Percentiles rank a stretch among this genome's conserved stretches.
phyloP scores from a whole-genome alignment of 2,797 vertebrate species.

The Accipiter badius region DNA sequence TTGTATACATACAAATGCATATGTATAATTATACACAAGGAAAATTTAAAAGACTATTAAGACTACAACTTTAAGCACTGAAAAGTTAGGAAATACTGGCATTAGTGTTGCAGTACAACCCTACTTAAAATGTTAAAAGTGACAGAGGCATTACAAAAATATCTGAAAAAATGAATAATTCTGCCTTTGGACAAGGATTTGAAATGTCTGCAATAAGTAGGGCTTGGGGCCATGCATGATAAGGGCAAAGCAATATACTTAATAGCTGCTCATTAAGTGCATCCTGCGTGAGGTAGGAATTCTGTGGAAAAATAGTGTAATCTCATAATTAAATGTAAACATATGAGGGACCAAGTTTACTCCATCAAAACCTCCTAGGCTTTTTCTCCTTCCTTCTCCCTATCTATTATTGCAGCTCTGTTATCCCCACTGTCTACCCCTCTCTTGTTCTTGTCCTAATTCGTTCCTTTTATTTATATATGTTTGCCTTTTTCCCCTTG shows the following conservation, averaged over 20 bases:
- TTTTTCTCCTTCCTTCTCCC: not conserved
- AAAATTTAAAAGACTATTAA: not conserved
- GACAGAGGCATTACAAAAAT: not conserved
- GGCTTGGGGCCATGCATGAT: not conserved
- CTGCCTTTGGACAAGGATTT: not conserved
- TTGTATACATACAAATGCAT: not conserved
- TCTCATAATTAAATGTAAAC: constrained; percentile 39
- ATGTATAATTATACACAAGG: not conserved
- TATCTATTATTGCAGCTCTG: not conserved
- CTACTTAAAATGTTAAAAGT: not conserved
- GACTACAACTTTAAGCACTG: not conserved
- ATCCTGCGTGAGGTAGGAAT: constrained; percentile 28
- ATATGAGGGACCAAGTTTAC: not conserved
- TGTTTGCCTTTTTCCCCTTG: not conserved
- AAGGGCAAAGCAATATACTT: constrained; percentile 18
- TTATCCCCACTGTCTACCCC: not conserved
- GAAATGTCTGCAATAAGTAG: not conserved
- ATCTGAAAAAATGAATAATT: not conserved
- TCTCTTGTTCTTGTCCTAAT: not conserved
- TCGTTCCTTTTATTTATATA: not conserved
- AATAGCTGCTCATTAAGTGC: constrained; percentile 45
- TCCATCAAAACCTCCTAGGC: not conserved
- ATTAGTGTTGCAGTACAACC: not conserved
- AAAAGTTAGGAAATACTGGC: not conserved
- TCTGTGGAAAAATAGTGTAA: constrained; percentile 30